phyloP scores from a whole-genome alignment of 2,113 vertebrate genomes.

The Microtus pennsylvanicus region DNA sequence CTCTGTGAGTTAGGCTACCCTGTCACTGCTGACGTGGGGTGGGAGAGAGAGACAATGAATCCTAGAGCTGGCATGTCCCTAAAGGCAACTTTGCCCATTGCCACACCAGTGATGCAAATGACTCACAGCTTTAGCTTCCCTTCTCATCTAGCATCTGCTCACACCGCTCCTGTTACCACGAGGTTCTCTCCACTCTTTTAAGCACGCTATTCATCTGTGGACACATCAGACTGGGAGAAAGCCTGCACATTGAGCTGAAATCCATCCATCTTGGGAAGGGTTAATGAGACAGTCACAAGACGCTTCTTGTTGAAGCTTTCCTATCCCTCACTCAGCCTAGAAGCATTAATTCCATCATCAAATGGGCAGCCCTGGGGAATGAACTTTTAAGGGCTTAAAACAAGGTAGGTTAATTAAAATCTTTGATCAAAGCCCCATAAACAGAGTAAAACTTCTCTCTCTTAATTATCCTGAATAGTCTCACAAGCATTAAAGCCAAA shows the following conservation, averaged over 20 bases:
- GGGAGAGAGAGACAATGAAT: not conserved
- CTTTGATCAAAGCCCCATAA: constrained; percentile 83
- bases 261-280: constrained; percentile 41
- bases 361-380: constrained; percentile 65
- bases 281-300: constrained; percentile 39
- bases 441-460: constrained; percentile 79
- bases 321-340: not conserved
- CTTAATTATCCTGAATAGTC: constrained; percentile 83
- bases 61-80: not conserved
- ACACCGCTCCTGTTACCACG: accelerated
- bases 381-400: constrained; percentile 80
- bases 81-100: not conserved
- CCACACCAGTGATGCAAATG: not conserved
- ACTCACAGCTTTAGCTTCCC: not conserved
- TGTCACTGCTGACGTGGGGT: accelerated
- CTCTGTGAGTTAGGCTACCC: not conserved
- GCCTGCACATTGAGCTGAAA: not conserved
- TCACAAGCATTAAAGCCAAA: constrained; percentile 65
- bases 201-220: not conserved
- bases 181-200: not conserved
- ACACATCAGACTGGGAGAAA: not conserved
- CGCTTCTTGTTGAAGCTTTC: not conserved
- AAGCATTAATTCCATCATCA: constrained; percentile 65
- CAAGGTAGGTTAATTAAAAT: constrained; percentile 87
- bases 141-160: not conserved